phyloP scores from a whole-genome alignment of 2,888 invertebrate species.

The Trypoxylon attenuatum region DNA sequence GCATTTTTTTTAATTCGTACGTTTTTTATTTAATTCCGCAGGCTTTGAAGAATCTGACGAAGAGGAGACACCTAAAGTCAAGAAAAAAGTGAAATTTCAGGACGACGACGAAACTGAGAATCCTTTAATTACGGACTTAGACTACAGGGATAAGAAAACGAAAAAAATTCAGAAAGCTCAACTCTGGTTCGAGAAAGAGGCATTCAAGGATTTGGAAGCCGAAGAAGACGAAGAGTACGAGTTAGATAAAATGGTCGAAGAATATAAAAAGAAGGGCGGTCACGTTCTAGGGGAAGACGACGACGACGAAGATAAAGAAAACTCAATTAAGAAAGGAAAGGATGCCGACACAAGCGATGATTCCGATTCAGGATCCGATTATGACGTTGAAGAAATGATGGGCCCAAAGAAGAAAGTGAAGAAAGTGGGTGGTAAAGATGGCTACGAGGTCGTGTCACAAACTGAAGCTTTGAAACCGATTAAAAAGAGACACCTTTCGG shows the following conservation, averaged over 20 bases:
- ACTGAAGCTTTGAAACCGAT: conserved; percentile 77
- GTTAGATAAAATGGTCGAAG: conserved; percentile 85
- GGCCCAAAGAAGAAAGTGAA: conserved; percentile 53
- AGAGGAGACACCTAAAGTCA: conserved; percentile 63
- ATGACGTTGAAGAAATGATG: conserved; percentile 73
- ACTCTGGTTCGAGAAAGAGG: conserved; percentile 91
- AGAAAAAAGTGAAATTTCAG: conserved; percentile 36
- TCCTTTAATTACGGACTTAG: conserved; percentile 88
- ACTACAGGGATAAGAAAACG: conserved; percentile 83
- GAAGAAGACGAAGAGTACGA: conserved; percentile 93
- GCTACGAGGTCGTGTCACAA: conserved; percentile 82
- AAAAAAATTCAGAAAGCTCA: conserved; percentile 87
- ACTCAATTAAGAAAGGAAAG: neutral
- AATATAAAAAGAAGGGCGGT: conserved; percentile 83
- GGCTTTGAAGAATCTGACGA: conserved; percentile 82
- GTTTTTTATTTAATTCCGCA: conserved; percentile 47
- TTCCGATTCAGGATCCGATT: conserved; percentile 74
- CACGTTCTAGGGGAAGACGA: conserved; percentile 69
- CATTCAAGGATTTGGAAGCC: conserved; percentile 85
- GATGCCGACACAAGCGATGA: conserved; percentile 25
- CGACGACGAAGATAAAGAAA: conserved; percentile 21
- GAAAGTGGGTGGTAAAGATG: conserved; percentile 76
- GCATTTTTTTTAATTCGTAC: conserved; percentile 5
- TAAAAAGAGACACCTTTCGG: conserved; percentile 84
- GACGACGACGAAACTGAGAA: conserved; percentile 49